These are phyloP conservation scores for Lasaia peninsularis DNA, from an alignment of 1,140 invertebrate genomes.

Conservation along the genomic window DNA sequence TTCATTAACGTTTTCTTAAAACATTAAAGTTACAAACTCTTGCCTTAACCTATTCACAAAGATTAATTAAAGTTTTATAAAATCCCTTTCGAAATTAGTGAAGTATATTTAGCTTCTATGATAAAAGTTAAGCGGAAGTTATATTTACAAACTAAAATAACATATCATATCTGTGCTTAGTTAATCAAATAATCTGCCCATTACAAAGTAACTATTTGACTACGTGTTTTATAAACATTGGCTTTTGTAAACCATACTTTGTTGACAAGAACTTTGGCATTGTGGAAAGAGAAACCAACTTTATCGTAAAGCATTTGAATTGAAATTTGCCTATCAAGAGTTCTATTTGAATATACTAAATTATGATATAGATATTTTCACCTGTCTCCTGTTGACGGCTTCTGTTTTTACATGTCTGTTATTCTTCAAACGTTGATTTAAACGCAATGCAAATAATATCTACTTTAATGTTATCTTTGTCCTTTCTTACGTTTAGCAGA, in stretches of 20 bases:
- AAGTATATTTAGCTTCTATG: too few species aligned
- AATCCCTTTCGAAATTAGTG: too few species aligned
- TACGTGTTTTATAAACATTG: slow-evolving; percentile 51
- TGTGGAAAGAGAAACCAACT: neutral
- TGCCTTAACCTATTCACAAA: too few species aligned
- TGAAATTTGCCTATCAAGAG: slow-evolving; percentile 11
- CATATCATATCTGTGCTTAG: slow-evolving; percentile 27
- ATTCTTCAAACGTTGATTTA: neutral
- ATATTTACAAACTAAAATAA: slow-evolving; percentile 24
- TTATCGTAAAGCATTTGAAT: slow-evolving; percentile 13
- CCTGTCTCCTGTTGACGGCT: slow-evolving; percentile 48
- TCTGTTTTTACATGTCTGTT: slow-evolving; percentile 44
- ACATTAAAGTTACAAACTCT: neutral
- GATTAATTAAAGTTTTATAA: too few species aligned
- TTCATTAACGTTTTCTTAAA: neutral
- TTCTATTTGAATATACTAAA: slow-evolving; percentile 9
- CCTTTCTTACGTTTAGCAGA: too few species aligned
- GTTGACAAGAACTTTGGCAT: neutral
- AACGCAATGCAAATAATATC: too few species aligned
- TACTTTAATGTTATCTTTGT: too few species aligned
- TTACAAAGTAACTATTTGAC: slow-evolving; percentile 44
- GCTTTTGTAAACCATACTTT: slow-evolving; percentile 19
- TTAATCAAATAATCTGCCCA: slow-evolving; percentile 50
- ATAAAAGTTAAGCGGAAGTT: neutral
- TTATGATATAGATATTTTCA: slow-evolving; percentile 23